Base-by-base conservation (phyloP, 2,888 invertebrate species). In the Pseudococcus longispinus region DNA sequence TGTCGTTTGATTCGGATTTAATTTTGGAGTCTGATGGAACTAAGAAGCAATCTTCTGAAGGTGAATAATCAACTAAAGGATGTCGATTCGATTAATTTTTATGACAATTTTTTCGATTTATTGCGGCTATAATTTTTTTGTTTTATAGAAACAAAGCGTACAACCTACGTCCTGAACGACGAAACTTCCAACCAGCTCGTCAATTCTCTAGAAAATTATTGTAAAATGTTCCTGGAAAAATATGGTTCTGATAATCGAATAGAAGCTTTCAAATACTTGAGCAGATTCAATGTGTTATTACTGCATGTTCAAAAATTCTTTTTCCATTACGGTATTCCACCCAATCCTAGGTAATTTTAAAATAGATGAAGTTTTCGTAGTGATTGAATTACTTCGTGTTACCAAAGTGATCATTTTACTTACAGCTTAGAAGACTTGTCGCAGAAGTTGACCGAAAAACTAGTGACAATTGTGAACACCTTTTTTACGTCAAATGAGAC, bases 151-250 rank as follows among this genome's bases (percentile, higher is more conserved):
- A 37, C 23, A 2, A 84, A n/a, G 20, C 60, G 9, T 2, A 8
- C 32, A 13, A 65, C 13, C 15, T 65, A 70, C 42, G 70, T 84
- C 1, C n/a, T 80, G 5, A 86, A 86, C 37, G 20, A 20, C 2
- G 86, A 86, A 23, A 51, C 86, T 32, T 37, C 77, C n/a, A 55
- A 86, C 23, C 51, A 29, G 11, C 44, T 86, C 18, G 13, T 51
- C 1, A 0, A 86, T 37, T 80, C 55, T 29, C 9, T 86, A 9
- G 80, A 29, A 77, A 77, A 80, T 29, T 4, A 32, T 8, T 32
- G 23, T 15, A 3, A 4, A 6, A 37, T 55, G 8, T 32, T 77
- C 0, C 37, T 20, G 8, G 86, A 86, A 20, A 77, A 26, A 11
- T 86, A 77, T 55, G 18, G 18, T 2, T 18, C n/a, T 11, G 32